A percentile compares a stretch with the other conserved stretches of the same genome.
Conservation (phyloP, 2,888 invertebrate genomes). For the Agriopis aurantiaria region DNA sequence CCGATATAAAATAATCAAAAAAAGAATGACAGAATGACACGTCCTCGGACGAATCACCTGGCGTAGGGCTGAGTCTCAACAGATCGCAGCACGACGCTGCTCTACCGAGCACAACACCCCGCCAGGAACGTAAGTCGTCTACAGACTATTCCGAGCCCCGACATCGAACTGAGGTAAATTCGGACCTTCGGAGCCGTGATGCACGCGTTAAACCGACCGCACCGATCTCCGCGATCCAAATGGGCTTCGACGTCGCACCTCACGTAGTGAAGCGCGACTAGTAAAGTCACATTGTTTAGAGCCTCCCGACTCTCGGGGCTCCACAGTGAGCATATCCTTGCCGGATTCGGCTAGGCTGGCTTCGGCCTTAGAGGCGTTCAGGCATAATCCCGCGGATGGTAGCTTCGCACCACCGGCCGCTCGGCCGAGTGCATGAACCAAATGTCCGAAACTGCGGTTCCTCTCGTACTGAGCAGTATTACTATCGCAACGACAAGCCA, state of each 20-base stretch:
- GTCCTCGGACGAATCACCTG: conserved; percentile 47
- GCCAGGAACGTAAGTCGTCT: conserved; percentile 88
- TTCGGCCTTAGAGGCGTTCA: conserved; percentile 87
- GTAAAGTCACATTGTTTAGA: conserved; percentile 76
- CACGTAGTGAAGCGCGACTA: conserved; percentile 62
- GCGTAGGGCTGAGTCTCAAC: conserved; percentile 86
- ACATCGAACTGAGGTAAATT: conserved; percentile 73
- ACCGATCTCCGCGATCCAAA: conserved; percentile 65
- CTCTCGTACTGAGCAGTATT: conserved; percentile 78
- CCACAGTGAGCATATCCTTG: conserved; percentile 64
- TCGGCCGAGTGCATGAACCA: conserved; percentile 86
- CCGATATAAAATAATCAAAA: too few relatives aligned
- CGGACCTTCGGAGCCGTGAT: conserved; percentile 55
- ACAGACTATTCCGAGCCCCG: conserved; percentile 87
- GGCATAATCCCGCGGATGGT: conserved; percentile 78
- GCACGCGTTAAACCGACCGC: conserved; percentile 58
- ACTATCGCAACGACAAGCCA: conserved; percentile 84
- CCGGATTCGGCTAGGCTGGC: conserved; percentile 50
- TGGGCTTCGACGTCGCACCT: conserved; percentile 69
- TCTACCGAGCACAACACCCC: conserved; percentile 70
- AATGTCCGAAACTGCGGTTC: conserved; percentile 51
- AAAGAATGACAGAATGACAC: too few relatives aligned
- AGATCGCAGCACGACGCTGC: conserved; percentile 78
- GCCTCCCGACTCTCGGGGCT: conserved; percentile 77
- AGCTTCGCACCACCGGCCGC: conserved; percentile 82